A percentile compares a stretch with the other conserved stretches of the same genome.
These are phyloP conservation scores for Pangasius larnaudii DNA, from an alignment of 2,797 vertebrate species.

Conservation along the genomic window DNA sequence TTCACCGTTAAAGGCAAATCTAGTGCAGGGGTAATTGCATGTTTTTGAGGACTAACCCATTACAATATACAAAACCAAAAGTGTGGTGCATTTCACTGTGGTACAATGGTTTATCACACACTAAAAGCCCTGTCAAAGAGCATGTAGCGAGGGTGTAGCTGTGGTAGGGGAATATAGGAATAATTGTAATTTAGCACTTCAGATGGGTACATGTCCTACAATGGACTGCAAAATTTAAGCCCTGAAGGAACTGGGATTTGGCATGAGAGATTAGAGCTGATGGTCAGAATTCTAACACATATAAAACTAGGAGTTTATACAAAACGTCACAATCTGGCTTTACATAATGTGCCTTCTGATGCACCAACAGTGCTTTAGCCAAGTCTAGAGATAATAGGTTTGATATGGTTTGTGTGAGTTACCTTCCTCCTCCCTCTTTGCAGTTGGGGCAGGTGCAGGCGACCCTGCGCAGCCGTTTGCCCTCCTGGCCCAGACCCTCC, in stretches of 20 bases:
- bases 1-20: not conserved
- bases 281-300: not conserved
- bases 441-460: conserved; percentile 99
- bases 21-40: not conserved
- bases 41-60: conserved; percentile 13
- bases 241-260: not conserved
- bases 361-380: not conserved
- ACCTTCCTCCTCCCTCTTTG: conserved; percentile 98
- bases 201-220: not conserved
- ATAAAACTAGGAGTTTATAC: not conserved
- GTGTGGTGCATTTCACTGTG: conserved; percentile 1
- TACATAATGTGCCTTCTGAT: not conserved
- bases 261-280: not conserved
- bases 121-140: not conserved
- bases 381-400: not conserved
- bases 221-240: conserved; percentile 6
- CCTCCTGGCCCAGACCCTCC: conserved; percentile 92
- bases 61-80: conserved; percentile 25
- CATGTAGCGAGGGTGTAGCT: not conserved
- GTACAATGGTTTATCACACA: conserved; percentile 6
- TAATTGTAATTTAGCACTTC: not conserved
- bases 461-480: conserved; percentile 94
- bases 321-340: not conserved
- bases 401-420: conserved; percentile 56
- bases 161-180: not conserved